Evolutionary conservation across 2,797 vertebrate genomes (phyloP).

Genomic region (Falco novaeseelandiae): DNA sequence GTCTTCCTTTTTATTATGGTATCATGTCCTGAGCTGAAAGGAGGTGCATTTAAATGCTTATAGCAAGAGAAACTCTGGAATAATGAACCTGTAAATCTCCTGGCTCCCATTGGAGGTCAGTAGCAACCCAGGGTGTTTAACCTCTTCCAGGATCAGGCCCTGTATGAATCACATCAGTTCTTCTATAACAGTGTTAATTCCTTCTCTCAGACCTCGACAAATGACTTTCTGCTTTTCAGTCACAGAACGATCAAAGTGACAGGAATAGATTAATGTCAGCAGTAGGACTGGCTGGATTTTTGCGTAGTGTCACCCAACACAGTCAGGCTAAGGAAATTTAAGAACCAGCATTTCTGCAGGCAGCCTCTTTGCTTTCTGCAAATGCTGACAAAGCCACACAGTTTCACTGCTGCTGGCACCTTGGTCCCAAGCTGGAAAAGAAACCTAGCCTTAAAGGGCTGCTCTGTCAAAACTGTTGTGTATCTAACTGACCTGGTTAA

Average conservation of each 20-base stretch:
- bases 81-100: neutral
- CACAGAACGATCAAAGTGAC: slow-evolving; percentile 15
- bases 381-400: neutral
- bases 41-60: neutral
- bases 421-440: neutral
- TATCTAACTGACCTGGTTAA: neutral
- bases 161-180: slow-evolving; percentile 31
- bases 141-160: neutral
- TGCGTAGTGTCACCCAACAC: neutral
- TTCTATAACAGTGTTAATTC: slow-evolving; percentile 51
- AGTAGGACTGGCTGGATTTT: neutral
- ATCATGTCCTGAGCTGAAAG: neutral
- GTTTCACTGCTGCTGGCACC: neutral
- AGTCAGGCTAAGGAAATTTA: neutral
- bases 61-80: neutral
- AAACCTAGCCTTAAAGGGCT: neutral
- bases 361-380: neutral
- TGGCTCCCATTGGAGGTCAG: neutral
- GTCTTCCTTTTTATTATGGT: neutral
- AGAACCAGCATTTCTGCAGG: neutral
- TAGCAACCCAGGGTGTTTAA: neutral
- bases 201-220: slow-evolving; percentile 45
- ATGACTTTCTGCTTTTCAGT: slow-evolving; percentile 22
- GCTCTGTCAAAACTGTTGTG: neutral
- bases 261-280: neutral